Percentiles rank a stretch among this genome's conserved stretches.
phyloP scores from a whole-genome alignment of 1,140 invertebrate genomes.

The Drosophila seguyi region DNA sequence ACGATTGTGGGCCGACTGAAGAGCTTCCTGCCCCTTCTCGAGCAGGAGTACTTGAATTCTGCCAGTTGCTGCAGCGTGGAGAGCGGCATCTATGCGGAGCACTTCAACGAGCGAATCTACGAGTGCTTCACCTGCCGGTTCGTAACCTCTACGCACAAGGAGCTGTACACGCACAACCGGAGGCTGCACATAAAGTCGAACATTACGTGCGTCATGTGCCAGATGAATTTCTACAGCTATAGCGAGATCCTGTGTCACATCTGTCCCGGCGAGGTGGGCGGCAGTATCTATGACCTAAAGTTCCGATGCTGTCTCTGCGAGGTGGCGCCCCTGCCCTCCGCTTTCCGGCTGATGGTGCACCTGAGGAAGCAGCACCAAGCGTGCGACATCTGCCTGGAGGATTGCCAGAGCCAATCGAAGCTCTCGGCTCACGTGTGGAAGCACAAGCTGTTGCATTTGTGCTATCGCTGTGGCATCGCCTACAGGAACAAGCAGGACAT shows the following conservation, averaged over 20 bases:
- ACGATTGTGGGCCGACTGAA: constrained; percentile 90
- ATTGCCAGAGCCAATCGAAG: constrained; percentile 89
- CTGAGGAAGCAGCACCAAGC: constrained; percentile 92
- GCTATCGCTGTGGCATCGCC: constrained; percentile 93
- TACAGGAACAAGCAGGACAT: constrained; percentile 94
- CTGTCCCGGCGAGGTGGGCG: constrained; percentile 90
- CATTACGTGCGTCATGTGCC: constrained; percentile 93
- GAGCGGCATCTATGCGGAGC: constrained; percentile 52
- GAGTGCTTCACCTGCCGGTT: constrained; percentile 94
- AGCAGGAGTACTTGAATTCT: constrained; percentile 89
- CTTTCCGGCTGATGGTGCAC: constrained; percentile 94
- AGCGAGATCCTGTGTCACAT: constrained; percentile 94
- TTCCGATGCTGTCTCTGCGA: constrained; percentile 92
- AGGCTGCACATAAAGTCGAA: constrained; percentile 93
- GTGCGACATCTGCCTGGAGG: constrained; percentile 94
- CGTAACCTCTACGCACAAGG: constrained; percentile 91
- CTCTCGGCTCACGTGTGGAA: constrained; percentile 95
- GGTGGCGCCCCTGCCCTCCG: constrained; percentile 90
- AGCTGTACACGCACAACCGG: constrained; percentile 93
- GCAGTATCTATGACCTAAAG: constrained; percentile 86
- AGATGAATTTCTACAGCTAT: constrained; percentile 93
- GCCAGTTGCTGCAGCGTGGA: constrained; percentile 88
- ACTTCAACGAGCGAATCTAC: constrained; percentile 87
- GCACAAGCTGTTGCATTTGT: constrained; percentile 93
- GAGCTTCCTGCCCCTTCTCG: constrained; percentile 88